These are phyloP conservation scores for Hybognathus amarus DNA, from an alignment of 2,797 vertebrate genomes.

Conservation along the genomic window DNA sequence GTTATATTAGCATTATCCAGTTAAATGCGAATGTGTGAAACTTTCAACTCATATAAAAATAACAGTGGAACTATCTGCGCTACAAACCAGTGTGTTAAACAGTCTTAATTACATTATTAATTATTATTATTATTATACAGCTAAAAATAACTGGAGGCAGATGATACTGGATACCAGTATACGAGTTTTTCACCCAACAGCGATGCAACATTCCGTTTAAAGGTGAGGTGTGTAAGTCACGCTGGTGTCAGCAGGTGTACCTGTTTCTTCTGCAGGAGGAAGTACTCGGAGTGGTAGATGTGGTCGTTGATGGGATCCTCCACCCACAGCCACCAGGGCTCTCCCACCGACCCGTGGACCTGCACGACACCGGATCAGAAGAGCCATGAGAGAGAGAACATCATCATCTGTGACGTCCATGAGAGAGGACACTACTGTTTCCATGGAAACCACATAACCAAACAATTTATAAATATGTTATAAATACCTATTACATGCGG, in stretches of 20 bases:
- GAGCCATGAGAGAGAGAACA: neutral
- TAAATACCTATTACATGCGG: neutral
- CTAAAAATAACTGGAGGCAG: too few species aligned
- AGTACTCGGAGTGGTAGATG: slow-evolving; percentile 98
- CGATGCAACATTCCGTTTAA: neutral
- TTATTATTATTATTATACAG: too few species aligned
- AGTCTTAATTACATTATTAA: neutral
- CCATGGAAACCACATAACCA: neutral
- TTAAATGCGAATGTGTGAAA: neutral
- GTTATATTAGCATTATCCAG: neutral
- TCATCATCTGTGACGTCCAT: neutral
- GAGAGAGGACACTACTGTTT: neutral
- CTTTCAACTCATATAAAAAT: neutral
- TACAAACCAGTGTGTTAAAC: neutral
- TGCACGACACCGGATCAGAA: slow-evolving; percentile 55
- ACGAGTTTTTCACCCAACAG: too few species aligned
- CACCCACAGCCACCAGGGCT: slow-evolving; percentile 99
- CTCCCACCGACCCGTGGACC: slow-evolving; percentile 92
- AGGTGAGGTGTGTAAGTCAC: neutral
- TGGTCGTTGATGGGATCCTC: slow-evolving; percentile 97
- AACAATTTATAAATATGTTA: neutral
- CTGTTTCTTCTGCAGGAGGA: slow-evolving; percentile 97
- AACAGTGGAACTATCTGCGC: neutral
- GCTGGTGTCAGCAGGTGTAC: slow-evolving; percentile 65
- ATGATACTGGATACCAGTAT: too few species aligned